Percentiles rank a stretch among this genome's conserved stretches.
These are phyloP conservation scores for Tetanocera ferruginea DNA, from an alignment of 2,888 invertebrate genomes.

Conservation along the genomic window DNA sequence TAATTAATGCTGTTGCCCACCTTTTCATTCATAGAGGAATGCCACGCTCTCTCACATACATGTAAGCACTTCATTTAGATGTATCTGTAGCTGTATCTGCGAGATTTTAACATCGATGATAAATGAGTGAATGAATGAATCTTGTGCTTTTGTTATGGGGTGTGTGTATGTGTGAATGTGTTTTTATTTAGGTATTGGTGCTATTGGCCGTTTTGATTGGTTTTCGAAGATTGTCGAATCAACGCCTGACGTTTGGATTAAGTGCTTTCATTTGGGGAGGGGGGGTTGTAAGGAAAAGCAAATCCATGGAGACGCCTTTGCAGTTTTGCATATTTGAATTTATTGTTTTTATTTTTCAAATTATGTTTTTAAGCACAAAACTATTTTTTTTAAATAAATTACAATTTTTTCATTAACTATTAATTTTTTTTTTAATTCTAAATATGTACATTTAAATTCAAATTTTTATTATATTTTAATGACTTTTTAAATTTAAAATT, in stretches of 20 bases:
- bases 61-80: conserved; percentile 32
- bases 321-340: not conserved
- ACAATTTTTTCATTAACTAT: no score
- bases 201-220: conserved; percentile 64
- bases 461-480: no score
- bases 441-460: no score
- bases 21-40: not conserved
- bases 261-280: not conserved
- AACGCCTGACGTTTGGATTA: conserved; percentile 32
- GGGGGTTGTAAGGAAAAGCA: not conserved
- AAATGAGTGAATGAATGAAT: not conserved
- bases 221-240: conserved; percentile 60
- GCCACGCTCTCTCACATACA: conserved; percentile 15
- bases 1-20: not conserved
- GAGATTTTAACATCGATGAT: not conserved
- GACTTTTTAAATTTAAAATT: no score
- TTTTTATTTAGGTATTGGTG: conserved; percentile 50
- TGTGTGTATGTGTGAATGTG: conserved; percentile 36
- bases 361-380: no score
- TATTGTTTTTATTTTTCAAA: not conserved
- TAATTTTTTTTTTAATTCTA: no score
- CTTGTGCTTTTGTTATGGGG: not conserved
- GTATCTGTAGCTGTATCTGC: conserved; percentile 4
- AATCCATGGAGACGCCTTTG: not conserved
- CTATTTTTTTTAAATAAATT: no score